Evolutionary conservation across 2,113 vertebrate species (phyloP).

Genomic region (Anguilla japonica): DNA sequence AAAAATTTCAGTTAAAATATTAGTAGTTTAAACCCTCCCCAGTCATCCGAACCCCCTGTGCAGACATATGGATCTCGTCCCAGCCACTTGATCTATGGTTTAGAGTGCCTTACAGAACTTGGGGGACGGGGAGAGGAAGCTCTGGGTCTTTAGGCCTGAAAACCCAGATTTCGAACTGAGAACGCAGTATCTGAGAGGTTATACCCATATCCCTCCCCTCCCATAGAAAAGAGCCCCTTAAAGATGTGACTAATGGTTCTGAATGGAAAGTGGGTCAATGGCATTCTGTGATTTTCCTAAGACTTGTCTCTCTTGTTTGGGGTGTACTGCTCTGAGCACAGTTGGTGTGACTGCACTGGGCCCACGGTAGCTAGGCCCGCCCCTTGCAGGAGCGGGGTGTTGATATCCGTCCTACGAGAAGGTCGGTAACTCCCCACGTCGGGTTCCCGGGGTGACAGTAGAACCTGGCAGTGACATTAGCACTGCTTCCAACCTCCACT

Average conservation of each 20-base stretch:
- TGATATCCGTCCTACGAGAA: neutral
- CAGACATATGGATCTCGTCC: neutral
- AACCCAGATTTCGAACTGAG: neutral
- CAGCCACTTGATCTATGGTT: neutral
- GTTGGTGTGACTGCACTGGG: neutral
- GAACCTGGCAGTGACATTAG: slow-evolving; percentile 45
- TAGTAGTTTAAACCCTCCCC: neutral
- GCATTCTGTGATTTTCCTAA: neutral
- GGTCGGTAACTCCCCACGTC: neutral
- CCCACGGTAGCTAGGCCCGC: neutral
- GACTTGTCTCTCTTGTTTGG: neutral
- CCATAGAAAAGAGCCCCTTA: neutral
- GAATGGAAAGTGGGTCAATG: neutral
- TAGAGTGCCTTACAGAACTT: neutral
- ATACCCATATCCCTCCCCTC: neutral
- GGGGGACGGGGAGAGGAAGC: neutral
- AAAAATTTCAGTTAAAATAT: neutral
- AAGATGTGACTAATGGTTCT: neutral
- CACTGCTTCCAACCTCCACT: slow-evolving; percentile 19
- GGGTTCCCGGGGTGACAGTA: slow-evolving; percentile 7
- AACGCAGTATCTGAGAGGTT: neutral
- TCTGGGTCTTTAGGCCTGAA: neutral
- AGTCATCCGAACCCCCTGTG: neutral
- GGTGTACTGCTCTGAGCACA: neutral
- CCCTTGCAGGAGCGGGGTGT: neutral